Percentiles rank a stretch among this genome's conserved stretches.
phyloP scores from a whole-genome alignment of 1,140 invertebrate species.

The Anthonomus grandis region DNA sequence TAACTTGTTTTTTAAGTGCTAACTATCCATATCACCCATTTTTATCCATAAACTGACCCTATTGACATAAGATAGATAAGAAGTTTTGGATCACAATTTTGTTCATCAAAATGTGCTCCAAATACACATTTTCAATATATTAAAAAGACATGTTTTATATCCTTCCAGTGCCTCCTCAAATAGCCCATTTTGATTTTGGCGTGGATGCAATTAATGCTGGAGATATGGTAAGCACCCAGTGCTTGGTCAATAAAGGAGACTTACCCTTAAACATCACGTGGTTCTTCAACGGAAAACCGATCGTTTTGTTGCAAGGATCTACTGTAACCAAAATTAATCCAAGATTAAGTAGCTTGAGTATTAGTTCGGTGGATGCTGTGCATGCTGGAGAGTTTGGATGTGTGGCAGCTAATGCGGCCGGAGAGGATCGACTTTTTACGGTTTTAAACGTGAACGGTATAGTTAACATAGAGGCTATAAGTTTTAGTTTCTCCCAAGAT shows the following conservation, averaged over 20 bases:
- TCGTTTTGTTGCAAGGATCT: constrained; percentile 28
- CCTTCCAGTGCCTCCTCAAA: constrained; percentile 65
- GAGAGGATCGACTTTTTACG: constrained; percentile 40
- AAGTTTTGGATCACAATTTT: not conserved
- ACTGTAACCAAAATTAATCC: constrained; percentile 50
- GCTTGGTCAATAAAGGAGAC: constrained; percentile 66
- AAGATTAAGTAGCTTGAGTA: constrained; percentile 57
- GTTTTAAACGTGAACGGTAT: constrained; percentile 34
- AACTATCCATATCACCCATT: constrained; percentile 33
- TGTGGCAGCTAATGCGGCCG: constrained; percentile 71
- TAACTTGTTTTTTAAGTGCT: constrained; percentile 1
- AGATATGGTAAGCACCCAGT: constrained; percentile 61
- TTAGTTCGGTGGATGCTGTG: constrained; percentile 50
- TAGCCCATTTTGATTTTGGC: constrained; percentile 70
- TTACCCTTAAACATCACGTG: constrained; percentile 60
- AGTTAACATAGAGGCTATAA: too few species aligned
- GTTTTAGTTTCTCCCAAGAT: too few species aligned
- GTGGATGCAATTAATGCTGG: constrained; percentile 66
- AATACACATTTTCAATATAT: too few species aligned
- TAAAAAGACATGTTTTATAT: constrained; percentile 11
- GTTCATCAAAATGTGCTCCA: not conserved
- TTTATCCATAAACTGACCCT: too few species aligned
- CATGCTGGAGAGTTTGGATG: constrained; percentile 71
- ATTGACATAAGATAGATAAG: too few species aligned
- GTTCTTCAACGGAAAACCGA: constrained; percentile 35